Evolutionary conservation across 2,797 vertebrate species (phyloP).

Genomic region (Aplochiton taeniatus): DNA sequence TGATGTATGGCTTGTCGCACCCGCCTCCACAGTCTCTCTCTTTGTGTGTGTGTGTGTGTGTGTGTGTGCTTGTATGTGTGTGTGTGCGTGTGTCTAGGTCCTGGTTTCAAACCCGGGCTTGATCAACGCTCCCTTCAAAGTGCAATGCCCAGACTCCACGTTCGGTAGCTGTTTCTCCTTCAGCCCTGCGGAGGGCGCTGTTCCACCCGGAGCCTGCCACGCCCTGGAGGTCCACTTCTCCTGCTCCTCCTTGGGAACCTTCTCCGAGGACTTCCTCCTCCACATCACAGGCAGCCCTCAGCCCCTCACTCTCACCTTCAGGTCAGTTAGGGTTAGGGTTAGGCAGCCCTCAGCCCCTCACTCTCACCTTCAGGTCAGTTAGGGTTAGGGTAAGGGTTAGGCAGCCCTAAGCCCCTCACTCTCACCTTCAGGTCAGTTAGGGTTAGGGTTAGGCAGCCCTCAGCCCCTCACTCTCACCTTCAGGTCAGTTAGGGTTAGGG

Average conservation of each 20-base stretch:
- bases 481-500: no score
- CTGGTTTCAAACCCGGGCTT: conserved; percentile 81
- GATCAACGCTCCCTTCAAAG: conserved; percentile 78
- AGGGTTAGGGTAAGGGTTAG: no score
- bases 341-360: conserved; percentile 20
- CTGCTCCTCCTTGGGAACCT: conserved; percentile 73
- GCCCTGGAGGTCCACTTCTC: conserved; percentile 77
- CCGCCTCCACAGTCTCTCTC: no score
- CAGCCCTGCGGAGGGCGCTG: conserved; percentile 74
- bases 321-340: no score
- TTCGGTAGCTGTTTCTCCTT: conserved; percentile 80
- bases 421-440: conserved; percentile 3
- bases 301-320: conserved; percentile 73
- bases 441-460: no score
- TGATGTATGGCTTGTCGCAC: no score
- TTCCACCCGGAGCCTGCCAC: conserved; percentile 70
- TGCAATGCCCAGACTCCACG: conserved; percentile 60
- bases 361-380: conserved; percentile 70
- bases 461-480: conserved; percentile 43
- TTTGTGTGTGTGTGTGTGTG: not conserved
- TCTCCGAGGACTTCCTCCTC: conserved; percentile 80
- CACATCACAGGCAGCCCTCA: conserved; percentile 70
- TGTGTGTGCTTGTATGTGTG: not conserved
- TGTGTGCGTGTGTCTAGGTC: conserved; percentile 60
- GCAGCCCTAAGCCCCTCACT: conserved; percentile 10